A percentile compares a stretch with the other conserved stretches of the same genome.
Evolutionary conservation across 2,888 invertebrate genomes (phyloP).

Genomic region (Clostera curtula): DNA sequence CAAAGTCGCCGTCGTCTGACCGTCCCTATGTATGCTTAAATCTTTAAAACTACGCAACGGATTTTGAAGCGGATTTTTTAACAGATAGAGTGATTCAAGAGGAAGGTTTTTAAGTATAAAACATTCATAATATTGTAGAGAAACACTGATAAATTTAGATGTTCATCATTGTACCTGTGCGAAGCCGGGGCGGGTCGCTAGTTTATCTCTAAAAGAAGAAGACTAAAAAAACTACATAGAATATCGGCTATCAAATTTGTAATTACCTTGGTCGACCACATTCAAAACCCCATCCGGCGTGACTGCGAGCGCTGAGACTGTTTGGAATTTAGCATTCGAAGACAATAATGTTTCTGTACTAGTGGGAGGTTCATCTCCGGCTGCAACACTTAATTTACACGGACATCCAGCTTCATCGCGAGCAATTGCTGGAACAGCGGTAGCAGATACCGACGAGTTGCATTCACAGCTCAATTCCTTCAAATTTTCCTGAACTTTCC

Average conservation of each 20-base stretch:
- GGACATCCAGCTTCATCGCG: constrained; percentile 65
- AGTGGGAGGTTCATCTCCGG: constrained; percentile 79
- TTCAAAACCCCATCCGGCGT: constrained; percentile 97
- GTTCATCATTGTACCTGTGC: background rate
- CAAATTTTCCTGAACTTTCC: constrained; percentile 81
- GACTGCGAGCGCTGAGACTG: constrained; percentile 92
- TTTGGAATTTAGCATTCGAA: constrained; percentile 91
- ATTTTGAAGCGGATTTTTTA: no score
- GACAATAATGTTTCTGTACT: constrained; percentile 90
- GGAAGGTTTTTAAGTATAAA: no score
- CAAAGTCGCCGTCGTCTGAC: no score
- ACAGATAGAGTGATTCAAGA: no score
- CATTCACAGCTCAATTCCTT: constrained; percentile 76
- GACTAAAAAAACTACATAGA: no score
- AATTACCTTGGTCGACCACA: constrained; percentile 92
- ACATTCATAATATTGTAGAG: no score
- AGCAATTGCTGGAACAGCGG: constrained; percentile 49
- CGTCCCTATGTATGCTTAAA: no score
- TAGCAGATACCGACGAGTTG: constrained; percentile 72
- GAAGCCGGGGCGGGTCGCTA: no score
- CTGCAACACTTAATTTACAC: constrained; percentile 67
- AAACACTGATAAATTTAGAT: no score
- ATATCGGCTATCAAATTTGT: constrained; percentile 1
- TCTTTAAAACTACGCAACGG: no score
- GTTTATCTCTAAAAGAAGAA: no score